A percentile compares a stretch with the other conserved stretches of the same genome.
phyloP scores from a whole-genome alignment of 2,113 vertebrate species.

The Noturus placidus region DNA sequence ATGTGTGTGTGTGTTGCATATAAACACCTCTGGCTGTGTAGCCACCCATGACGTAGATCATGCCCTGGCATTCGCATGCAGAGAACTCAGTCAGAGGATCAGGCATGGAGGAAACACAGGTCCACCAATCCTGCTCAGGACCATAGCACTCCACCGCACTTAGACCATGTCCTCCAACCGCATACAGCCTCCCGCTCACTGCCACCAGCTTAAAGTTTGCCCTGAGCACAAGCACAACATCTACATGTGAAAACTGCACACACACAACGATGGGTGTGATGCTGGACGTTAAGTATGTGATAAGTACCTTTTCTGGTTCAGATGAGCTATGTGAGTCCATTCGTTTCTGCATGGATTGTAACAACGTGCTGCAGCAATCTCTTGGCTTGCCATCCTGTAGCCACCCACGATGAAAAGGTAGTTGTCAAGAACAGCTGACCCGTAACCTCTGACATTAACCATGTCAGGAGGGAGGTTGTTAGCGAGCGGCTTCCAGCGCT shows the following conservation, averaged over 20 bases:
- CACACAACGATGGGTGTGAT: not conserved
- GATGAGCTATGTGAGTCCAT: constrained; percentile 85
- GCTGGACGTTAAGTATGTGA: not conserved
- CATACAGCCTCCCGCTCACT: constrained; percentile 87
- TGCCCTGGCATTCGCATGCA: constrained; percentile 90
- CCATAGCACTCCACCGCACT: constrained; percentile 91
- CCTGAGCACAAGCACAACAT: constrained; percentile 64
- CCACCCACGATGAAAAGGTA: constrained; percentile 92
- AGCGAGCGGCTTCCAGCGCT: constrained; percentile 83
- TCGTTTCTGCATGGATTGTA: constrained; percentile 92
- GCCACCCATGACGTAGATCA: constrained; percentile 93
- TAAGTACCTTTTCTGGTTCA: constrained; percentile 95
- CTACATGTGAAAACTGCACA: not conserved
- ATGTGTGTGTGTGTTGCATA: not conserved
- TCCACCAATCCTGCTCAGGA: constrained; percentile 92
- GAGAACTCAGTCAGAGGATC: constrained; percentile 92
- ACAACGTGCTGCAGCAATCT: constrained; percentile 87
- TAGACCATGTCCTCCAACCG: constrained; percentile 88
- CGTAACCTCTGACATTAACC: constrained; percentile 86
- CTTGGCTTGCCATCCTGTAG: constrained; percentile 87
- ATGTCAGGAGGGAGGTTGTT: constrained; percentile 83
- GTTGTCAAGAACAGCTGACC: constrained; percentile 85
- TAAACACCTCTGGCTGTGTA: constrained; percentile 88
- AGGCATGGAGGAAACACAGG: constrained; percentile 86
- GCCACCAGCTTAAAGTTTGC: constrained; percentile 95